These are phyloP conservation scores for Sitobion miscanthi DNA, from an alignment of 1,140 invertebrate genomes.

Conservation along the genomic window DNA sequence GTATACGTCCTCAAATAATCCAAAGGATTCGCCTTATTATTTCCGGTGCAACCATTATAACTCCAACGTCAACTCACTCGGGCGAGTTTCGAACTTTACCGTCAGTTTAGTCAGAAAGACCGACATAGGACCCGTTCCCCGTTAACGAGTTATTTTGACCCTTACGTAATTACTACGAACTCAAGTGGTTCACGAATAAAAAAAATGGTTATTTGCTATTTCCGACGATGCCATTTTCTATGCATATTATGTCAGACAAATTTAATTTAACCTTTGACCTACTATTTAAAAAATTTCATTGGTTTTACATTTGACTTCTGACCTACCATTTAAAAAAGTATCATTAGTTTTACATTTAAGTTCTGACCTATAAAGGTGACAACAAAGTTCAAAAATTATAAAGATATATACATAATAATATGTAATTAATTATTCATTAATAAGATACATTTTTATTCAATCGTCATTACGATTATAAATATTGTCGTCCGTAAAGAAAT, in stretches of 20 bases:
- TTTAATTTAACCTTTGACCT: no score
- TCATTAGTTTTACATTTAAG: neutral
- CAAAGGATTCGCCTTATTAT: neutral
- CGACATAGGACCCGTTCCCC: rapidly evolving
- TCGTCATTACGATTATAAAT: neutral
- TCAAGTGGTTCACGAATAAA: no score
- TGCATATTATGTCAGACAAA: neutral
- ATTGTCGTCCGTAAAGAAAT: neutral
- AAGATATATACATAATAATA: no score
- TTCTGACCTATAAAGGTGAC: neutral
- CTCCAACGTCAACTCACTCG: neutral
- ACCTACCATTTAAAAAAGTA: no score
- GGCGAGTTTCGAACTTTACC: neutral
- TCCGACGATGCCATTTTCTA: neutral
- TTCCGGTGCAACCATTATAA: neutral
- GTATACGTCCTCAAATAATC: neutral
- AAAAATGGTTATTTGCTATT: neutral
- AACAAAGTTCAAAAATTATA: no score
- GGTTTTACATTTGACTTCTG: no score
- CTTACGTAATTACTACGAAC: no score
- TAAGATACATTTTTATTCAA: neutral
- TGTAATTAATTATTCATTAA: neutral
- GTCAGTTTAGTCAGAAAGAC: neutral
- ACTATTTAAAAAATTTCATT: neutral
- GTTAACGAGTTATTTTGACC: neutral